Evolutionary conservation across 2,797 vertebrate species (phyloP).

Genomic region (Sciurus vulgaris): DNA sequence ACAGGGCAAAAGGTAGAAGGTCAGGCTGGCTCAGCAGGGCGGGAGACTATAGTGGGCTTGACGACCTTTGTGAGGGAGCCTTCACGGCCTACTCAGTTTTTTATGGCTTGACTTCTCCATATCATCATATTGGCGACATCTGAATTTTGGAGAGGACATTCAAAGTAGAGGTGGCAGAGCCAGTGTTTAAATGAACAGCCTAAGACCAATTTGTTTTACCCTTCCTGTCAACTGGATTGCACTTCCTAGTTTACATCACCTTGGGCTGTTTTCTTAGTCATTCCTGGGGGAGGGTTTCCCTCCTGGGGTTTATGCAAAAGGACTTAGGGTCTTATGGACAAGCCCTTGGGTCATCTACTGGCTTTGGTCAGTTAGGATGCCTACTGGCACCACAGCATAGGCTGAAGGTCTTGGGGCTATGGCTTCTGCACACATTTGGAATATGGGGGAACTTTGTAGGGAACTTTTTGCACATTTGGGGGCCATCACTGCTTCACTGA

Average conservation of each 20-base stretch:
- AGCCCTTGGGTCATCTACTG: not conserved
- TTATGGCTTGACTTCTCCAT: not conserved
- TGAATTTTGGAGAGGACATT: not conserved
- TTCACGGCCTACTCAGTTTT: too few relatives aligned
- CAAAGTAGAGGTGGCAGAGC: not conserved
- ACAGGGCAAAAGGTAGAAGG: not conserved
- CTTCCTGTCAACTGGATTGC: not conserved
- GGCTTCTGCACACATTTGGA: not conserved
- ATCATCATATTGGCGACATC: not conserved
- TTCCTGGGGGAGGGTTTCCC: not conserved
- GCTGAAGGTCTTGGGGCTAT: not conserved
- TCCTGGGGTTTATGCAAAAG: not conserved
- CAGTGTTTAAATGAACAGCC: constrained; percentile 18
- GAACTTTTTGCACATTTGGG: not conserved
- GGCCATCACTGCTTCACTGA: not conserved
- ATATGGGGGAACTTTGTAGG: not conserved
- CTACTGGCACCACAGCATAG: not conserved
- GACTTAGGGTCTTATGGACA: not conserved
- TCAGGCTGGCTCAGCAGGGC: not conserved
- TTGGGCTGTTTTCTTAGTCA: not conserved
- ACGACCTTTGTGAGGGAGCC: not conserved
- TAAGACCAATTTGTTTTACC: not conserved
- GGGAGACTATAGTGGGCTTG: not conserved
- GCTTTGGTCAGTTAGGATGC: not conserved
- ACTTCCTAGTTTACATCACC: not conserved